Evolutionary conservation across 2,888 invertebrate species (phyloP), one percentile per base, ranked within the genome.

Genomic region (Chrysotoxum bicinctum): DNA sequence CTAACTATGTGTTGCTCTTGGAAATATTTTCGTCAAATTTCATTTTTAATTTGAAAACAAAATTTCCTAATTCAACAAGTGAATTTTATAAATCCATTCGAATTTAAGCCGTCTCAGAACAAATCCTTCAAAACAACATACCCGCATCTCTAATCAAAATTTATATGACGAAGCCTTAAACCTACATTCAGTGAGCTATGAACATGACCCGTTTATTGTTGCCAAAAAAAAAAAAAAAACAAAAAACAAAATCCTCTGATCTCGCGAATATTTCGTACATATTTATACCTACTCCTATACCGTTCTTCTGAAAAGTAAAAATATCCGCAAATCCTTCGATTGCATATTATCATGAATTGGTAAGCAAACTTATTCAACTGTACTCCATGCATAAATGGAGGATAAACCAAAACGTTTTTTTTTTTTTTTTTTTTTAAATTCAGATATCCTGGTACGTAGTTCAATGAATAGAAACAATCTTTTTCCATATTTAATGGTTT

Each of bases 401-500:
- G 21, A 58, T 37, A 58, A 56, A 56, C 56, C 32, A 56, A 56
- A 56, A 32, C 10, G 14, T 12, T 35, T 26, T 19, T 56, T n/a
- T n/a, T n/a, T n/a, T 56, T 30, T 26, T 23, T 54, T 54, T 12
- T 12, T 58, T 58, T 58, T 58, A 9, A 45, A 62, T 62, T 45
- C 62, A 45, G 12, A 58, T 26, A 45, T 14, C 19, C 26, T 19
- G 12, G 26, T 45, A 45, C 7, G 26, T 45, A 45, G 45, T 4
- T 30, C 1, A 50, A 50, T 66, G 66, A 66, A 66, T 66, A 50
- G 50, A n/a, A 66, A 50, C 45, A 50, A 50, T 66, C 32, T 66
- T 66, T 66, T 66, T 32, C 23, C 64, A 64, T 45, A 62, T 64
- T 66, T 50, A 50, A 66, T 66, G 35, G 68, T 45, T 72, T 66